Percentiles rank a stretch among this genome's conserved stretches.
Conservation (phyloP, 2,888 invertebrate genomes). For the Archips xylosteana region DNA sequence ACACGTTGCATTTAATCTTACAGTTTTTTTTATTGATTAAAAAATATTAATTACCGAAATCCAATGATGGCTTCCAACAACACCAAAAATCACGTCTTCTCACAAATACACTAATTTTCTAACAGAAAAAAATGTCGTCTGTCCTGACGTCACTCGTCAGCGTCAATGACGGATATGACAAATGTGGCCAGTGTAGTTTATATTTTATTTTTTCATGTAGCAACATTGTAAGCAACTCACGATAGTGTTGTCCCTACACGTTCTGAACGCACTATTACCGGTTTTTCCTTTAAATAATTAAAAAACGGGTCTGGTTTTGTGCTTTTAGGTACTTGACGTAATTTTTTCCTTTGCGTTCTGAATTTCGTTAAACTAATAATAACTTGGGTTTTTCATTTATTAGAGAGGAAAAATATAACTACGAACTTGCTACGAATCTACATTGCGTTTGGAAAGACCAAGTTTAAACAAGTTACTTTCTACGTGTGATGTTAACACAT, state of each 20-base stretch:
- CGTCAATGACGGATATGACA: constrained; percentile 24
- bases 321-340: too few species aligned
- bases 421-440: too few species aligned
- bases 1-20: background rate
- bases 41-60: constrained; percentile 25
- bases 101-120: constrained; percentile 33
- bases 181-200: constrained; percentile 30
- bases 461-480: too few species aligned
- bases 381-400: too few species aligned
- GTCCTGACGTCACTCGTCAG: constrained; percentile 25
- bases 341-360: too few species aligned
- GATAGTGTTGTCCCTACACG: constrained; percentile 8
- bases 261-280: constrained; percentile 13
- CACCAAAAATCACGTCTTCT: constrained; percentile 38
- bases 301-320: background rate
- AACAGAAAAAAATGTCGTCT: constrained; percentile 35
- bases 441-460: too few species aligned
- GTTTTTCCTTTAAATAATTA: constrained; percentile 4
- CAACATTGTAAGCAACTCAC: constrained; percentile 14
- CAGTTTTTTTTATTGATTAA: background rate
- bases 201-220: constrained; percentile 2
- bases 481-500: too few species aligned
- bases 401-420: background rate
- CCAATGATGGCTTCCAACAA: constrained; percentile 28
- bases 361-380: too few species aligned